phyloP scores from a whole-genome alignment of 2,888 invertebrate species.

The Brachypterus glaber region DNA sequence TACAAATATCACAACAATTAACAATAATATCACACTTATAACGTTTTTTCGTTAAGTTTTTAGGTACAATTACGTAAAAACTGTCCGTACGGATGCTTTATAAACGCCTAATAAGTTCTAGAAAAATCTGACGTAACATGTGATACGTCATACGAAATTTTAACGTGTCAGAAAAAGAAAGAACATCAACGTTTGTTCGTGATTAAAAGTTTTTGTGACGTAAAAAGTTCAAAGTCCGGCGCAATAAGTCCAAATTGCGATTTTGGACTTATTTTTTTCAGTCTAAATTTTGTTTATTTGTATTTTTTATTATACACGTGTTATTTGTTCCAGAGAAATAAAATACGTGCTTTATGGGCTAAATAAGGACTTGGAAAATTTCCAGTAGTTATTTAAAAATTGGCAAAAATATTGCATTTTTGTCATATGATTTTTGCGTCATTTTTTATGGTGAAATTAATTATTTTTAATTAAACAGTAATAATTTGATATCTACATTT shows the following conservation, averaged over 20 bases:
- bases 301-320: no score
- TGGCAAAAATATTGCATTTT: no score
- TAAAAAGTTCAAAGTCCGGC: neutral
- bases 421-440: no score
- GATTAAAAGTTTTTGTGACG: neutral
- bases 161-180: neutral
- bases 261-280: no score
- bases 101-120: neutral
- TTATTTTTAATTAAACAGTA: no score
- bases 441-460: no score
- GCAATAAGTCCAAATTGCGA: neutral
- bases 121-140: neutral
- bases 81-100: neutral
- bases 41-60: conserved; percentile 2
- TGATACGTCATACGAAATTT: neutral
- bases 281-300: no score
- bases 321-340: no score
- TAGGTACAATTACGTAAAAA: conserved; percentile 16
- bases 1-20: neutral
- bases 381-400: no score
- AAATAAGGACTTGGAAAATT: no score
- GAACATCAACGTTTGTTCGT: neutral
- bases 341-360: no score
- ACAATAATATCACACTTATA: conserved; percentile 1
- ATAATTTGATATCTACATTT: no score